A percentile compares a stretch with the other conserved stretches of the same genome.
Evolutionary conservation across 1,140 invertebrate genomes (phyloP).

Genomic region (Lethrus apterus): DNA sequence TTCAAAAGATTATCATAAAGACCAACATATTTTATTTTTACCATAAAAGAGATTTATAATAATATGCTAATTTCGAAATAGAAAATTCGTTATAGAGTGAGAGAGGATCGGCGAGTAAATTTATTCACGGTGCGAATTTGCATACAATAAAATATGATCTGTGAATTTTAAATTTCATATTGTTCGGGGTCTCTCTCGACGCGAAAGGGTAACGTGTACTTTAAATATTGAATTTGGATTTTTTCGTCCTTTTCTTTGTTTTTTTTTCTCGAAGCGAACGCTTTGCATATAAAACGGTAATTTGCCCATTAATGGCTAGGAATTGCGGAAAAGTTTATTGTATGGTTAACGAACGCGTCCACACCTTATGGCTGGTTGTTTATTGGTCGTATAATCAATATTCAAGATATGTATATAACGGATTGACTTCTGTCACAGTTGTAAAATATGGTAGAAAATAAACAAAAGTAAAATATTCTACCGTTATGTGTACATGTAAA

Average conservation of each 20-base stretch:
- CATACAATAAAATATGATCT: conserved; percentile 21
- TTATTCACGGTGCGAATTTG: conserved; percentile 15
- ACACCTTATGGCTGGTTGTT: no score
- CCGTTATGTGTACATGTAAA: no score
- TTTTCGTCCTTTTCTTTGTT: conserved; percentile 2
- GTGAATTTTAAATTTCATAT: conserved; percentile 20
- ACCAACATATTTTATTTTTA: conserved; percentile 17
- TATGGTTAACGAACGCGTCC: no score
- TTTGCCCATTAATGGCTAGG: no score
- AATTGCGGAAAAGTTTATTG: no score
- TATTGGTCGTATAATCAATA: no score
- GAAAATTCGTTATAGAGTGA: conserved; percentile 17
- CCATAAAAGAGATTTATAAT: conserved; percentile 19
- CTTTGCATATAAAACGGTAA: no score
- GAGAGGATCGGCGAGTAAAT: conserved; percentile 9
- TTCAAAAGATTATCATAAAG: no score
- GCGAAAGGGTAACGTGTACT: no score
- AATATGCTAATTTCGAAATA: conserved; percentile 18
- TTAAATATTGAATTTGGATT: not conserved
- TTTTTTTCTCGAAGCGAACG: not conserved
- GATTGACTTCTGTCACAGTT: no score
- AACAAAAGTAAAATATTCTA: no score
- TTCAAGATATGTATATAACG: conserved; percentile 2
- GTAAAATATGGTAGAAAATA: no score
- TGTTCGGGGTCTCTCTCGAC: conserved; percentile 1